A percentile compares a stretch with the other conserved stretches of the same genome.
Conservation (phyloP, 2,888 invertebrate species). For the Leptinotarsa juncta region DNA sequence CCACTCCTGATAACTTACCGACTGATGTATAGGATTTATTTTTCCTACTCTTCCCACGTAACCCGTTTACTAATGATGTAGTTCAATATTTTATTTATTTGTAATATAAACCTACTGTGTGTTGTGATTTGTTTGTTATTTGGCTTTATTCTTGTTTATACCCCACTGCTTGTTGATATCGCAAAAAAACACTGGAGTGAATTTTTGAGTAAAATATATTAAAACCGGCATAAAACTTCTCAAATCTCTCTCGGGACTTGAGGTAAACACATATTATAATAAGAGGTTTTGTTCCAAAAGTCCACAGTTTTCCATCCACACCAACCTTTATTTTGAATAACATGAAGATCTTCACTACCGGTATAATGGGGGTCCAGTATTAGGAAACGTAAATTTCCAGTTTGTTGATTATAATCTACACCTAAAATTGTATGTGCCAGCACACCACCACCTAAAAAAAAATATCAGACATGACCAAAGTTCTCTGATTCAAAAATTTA, state of each 20-base stretch:
- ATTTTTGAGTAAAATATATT: background rate
- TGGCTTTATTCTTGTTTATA: too few species aligned
- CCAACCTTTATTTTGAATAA: conserved; percentile 88
- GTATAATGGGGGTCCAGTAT: conserved; percentile 99
- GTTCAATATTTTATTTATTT: conserved; percentile 30
- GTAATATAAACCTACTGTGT: conserved; percentile 29
- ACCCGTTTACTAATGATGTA: conserved; percentile 28
- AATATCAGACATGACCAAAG: background rate
- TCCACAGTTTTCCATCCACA: conserved; percentile 95
- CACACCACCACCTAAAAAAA: conserved; percentile 88
- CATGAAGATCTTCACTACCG: conserved; percentile 83
- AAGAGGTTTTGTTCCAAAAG: conserved; percentile 96
- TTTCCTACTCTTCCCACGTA: conserved; percentile 31
- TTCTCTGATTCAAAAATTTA: too few species aligned
- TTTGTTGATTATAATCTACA: conserved; percentile 84
- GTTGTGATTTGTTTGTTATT: background rate
- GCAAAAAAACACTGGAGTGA: background rate
- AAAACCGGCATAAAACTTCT: conserved; percentile 29
- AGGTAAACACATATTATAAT: conserved; percentile 97
- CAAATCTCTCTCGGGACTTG: conserved; percentile 71
- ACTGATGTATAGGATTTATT: conserved; percentile 31
- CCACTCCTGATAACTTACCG: conserved; percentile 24
- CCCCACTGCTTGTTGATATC: background rate
- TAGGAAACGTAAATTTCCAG: conserved; percentile 88
- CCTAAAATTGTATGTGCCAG: conserved; percentile 98